phyloP scores from a whole-genome alignment of 2,888 invertebrate species.

The Orthosia gothica region DNA sequence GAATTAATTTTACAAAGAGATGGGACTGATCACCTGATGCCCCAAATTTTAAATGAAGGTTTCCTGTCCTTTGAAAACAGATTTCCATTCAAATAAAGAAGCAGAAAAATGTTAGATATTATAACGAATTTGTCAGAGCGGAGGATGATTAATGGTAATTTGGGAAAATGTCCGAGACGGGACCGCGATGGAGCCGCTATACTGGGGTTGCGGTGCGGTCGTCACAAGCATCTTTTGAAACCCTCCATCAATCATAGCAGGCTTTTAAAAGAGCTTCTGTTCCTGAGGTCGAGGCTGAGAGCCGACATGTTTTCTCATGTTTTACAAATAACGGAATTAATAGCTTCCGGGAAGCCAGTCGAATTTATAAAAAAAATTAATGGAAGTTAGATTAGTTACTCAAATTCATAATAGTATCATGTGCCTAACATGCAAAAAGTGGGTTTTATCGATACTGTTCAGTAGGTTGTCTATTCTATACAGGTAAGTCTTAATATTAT shows the following conservation, averaged over 20 bases:
- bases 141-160: constrained; percentile 76
- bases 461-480: no score
- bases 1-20: constrained; percentile 6
- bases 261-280: constrained; percentile 70
- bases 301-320: constrained; percentile 62
- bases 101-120: constrained; percentile 49
- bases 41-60: constrained; percentile 20
- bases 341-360: constrained; percentile 23
- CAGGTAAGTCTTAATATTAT: no score
- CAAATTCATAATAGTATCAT: no score
- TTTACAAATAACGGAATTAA: constrained; percentile 64
- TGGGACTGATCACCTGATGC: constrained; percentile 12
- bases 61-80: constrained; percentile 27
- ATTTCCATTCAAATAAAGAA: constrained; percentile 40
- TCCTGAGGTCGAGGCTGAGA: constrained; percentile 49
- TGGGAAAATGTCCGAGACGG: constrained; percentile 61
- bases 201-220: constrained; percentile 27
- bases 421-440: no score
- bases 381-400: neutral
- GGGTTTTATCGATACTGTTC: no score
- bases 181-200: constrained; percentile 19
- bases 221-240: constrained; percentile 65
- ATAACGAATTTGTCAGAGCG: constrained; percentile 72
- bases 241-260: constrained; percentile 75
- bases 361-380: neutral